Percentiles rank a stretch among this genome's conserved stretches.
Conservation (phyloP, 2,113 vertebrate genomes). For the Ramphastos sulfuratus region DNA sequence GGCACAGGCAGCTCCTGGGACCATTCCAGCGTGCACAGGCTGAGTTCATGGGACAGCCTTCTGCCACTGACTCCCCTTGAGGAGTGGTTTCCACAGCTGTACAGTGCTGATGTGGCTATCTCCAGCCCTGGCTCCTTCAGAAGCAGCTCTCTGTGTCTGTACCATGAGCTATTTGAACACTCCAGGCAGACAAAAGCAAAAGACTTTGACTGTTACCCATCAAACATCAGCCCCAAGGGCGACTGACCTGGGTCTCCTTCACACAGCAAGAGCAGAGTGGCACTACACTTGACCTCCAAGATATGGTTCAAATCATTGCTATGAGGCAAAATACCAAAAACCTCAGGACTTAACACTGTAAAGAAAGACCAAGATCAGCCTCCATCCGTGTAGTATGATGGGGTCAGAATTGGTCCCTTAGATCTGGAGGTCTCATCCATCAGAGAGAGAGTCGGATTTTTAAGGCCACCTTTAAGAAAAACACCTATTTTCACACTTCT, state of each 20-base stretch:
- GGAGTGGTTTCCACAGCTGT: background rate
- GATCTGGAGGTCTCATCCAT: background rate
- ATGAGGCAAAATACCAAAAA: background rate
- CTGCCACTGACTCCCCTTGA: background rate
- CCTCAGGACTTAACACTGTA: background rate
- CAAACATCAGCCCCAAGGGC: background rate
- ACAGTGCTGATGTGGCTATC: background rate
- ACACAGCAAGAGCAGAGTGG: background rate
- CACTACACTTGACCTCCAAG: accelerated
- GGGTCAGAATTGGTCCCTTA: background rate
- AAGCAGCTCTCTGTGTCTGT: background rate
- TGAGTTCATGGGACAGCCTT: background rate
- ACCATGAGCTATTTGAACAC: background rate
- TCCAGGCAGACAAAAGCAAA: background rate
- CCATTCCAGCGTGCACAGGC: background rate
- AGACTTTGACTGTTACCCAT: background rate
- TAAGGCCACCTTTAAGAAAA: background rate
- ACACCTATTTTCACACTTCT: background rate
- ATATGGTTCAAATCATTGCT: background rate
- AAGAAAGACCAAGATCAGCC: background rate
- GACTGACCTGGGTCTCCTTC: background rate
- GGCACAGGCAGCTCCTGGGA: background rate
- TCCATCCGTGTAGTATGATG: background rate
- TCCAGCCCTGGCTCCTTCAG: background rate
- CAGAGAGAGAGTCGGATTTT: background rate